These are phyloP conservation scores for Phaethon lepturus DNA, from an alignment of 2,113 vertebrate species.

Conservation along the genomic window DNA sequence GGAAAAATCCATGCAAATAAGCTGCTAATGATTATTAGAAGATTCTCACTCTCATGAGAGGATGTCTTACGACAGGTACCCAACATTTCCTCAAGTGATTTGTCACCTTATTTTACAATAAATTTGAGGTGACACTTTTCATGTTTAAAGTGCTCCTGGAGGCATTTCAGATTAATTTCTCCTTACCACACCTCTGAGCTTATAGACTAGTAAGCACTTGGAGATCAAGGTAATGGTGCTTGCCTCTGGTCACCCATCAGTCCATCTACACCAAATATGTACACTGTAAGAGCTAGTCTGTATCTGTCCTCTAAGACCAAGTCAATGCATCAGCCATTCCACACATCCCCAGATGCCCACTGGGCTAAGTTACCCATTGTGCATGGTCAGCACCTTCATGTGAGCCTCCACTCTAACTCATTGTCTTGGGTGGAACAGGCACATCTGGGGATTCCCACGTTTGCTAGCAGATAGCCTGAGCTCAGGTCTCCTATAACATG, in stretches of 20 bases:
- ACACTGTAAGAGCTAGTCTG: not conserved
- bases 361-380: not conserved
- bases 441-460: too few relatives aligned
- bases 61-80: conserved; percentile 36
- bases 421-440: not conserved
- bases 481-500: not conserved
- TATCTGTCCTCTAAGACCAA: not conserved
- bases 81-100: conserved; percentile 25
- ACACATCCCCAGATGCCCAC: not conserved
- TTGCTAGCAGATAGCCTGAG: not conserved
- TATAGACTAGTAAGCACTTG: not conserved
- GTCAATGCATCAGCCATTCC: rapidly evolving
- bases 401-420: not conserved
- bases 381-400: rapidly evolving
- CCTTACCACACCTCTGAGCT: not conserved
- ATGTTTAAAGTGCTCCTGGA: not conserved
- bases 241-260: not conserved
- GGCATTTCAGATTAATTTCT: conserved; percentile 6
- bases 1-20: conserved; percentile 38
- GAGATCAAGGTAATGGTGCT: not conserved
- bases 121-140: not conserved
- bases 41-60: not conserved
- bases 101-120: conserved; percentile 35
- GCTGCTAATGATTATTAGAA: conserved; percentile 34
- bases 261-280: rapidly evolving